Evolutionary conservation across 1,140 invertebrate species (phyloP), one percentile per base, ranked within the genome.

Genomic region (Asobara japonica): DNA sequence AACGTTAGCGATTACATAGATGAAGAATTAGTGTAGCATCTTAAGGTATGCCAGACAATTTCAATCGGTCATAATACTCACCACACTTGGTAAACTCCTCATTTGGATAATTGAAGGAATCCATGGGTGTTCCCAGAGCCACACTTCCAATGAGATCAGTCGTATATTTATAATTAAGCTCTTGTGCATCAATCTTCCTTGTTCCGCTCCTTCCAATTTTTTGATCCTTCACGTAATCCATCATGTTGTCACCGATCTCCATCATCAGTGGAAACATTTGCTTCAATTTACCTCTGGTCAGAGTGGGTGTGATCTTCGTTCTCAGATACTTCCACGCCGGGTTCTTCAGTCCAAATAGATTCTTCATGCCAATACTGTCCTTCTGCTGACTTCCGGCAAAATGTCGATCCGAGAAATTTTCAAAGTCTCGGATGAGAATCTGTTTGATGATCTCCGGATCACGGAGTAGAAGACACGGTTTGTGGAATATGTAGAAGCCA

Each of bases 81-180:
- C 86, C 81, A 20, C 78, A 74, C 25, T 11, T 69, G 20, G 73
- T 83, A 67, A 85, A 88, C 66, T 86, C 84, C 0, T 71, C 81
- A 18, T 83, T 68, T 0, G 80, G 73, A 69, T 86, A 76, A 5
- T 83, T 72, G 22, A 89, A 82, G 2, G 84, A 86, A 29, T 90
- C 85, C 0, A 84, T 79, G 0, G 84, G 76, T 10, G 89, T 75
- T 0, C 90, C 90, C 75, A 89, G 90, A 3, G 88, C 89, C 16
- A 87, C 77, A 0, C 86, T 87, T 0, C 88, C 86, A 51, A 91
- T 90, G 0, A 89, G 78, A 68, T 91, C 88, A 0, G 88, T 89
- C 0, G 88, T 85, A 30, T 85, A 90, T 48, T 84, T 0, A 81
- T 79, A 64, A 80, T 77, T 2, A 79, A 38, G 2, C 86, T 84